Conservation (phyloP, 2,888 invertebrate genomes). For the Drosophila algonquin region DNA sequence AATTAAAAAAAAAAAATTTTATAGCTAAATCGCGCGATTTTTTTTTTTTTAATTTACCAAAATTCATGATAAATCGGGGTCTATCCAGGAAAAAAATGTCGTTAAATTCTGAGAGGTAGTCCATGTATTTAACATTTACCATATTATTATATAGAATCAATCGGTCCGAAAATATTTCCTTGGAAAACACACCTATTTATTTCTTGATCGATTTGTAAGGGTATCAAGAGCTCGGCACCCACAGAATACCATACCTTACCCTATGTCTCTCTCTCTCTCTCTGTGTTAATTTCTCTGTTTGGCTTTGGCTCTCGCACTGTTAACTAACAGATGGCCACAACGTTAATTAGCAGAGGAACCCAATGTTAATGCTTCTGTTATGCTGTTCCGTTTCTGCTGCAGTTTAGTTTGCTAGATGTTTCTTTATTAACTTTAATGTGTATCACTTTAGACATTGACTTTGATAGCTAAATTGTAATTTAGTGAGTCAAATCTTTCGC, state of each 20-base stretch:
- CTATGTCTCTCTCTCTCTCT: background rate
- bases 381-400: conserved; percentile 2
- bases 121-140: too few species aligned
- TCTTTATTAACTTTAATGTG: conserved; percentile 31
- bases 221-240: background rate
- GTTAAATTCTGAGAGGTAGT: too few species aligned
- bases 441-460: conserved; percentile 34
- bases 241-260: background rate
- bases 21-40: too few species aligned
- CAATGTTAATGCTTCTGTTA: conserved; percentile 16
- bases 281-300: background rate
- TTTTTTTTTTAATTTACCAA: too few species aligned
- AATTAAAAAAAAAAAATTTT: too few species aligned
- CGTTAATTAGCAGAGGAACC: background rate
- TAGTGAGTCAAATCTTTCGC: too few species aligned
- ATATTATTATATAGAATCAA: background rate
- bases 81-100: too few species aligned
- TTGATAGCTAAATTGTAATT: conserved; percentile 37
- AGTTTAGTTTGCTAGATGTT: conserved; percentile 7
- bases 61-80: too few species aligned
- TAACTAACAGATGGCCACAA: background rate
- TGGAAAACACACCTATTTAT: background rate
- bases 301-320: conserved; percentile 10
- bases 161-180: background rate
- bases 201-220: background rate